These are phyloP conservation scores for Dilophus febrilis DNA, from an alignment of 2,888 invertebrate species.

Conservation along the genomic window DNA sequence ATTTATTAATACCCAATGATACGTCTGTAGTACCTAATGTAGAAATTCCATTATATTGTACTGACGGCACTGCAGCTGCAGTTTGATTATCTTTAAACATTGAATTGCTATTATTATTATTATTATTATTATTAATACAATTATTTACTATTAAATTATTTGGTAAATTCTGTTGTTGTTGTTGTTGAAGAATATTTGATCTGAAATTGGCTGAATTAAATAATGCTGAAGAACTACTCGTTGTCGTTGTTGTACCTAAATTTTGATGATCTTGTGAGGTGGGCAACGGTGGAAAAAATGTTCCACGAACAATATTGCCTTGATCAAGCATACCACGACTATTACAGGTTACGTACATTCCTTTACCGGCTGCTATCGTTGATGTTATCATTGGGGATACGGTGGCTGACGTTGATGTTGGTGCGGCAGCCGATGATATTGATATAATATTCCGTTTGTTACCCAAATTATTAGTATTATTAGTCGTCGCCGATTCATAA, in stretches of 20 bases:
- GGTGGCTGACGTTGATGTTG: constrained; percentile 22
- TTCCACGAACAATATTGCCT: constrained; percentile 71
- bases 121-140: constrained; percentile 2
- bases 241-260: constrained; percentile 30
- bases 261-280: constrained; percentile 65
- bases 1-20: too few species aligned
- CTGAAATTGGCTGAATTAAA: too few species aligned
- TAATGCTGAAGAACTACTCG: constrained; percentile 15
- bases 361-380: constrained; percentile 70
- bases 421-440: constrained; percentile 16
- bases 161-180: constrained; percentile 4
- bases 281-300: constrained; percentile 76
- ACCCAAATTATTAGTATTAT: background rate
- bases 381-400: constrained; percentile 39
- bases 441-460: constrained; percentile 16
- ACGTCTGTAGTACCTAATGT: background rate
- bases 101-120: constrained; percentile 2
- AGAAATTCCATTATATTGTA: background rate
- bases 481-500: background rate
- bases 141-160: too few species aligned
- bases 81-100: background rate
- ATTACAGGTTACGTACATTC: constrained; percentile 71
- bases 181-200: constrained; percentile 18
- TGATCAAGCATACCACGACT: constrained; percentile 66
- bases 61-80: background rate